Percentiles rank a stretch among this genome's conserved stretches.
Conservation (phyloP, 2,888 invertebrate genomes). For the Drosophila hamatofila region DNA sequence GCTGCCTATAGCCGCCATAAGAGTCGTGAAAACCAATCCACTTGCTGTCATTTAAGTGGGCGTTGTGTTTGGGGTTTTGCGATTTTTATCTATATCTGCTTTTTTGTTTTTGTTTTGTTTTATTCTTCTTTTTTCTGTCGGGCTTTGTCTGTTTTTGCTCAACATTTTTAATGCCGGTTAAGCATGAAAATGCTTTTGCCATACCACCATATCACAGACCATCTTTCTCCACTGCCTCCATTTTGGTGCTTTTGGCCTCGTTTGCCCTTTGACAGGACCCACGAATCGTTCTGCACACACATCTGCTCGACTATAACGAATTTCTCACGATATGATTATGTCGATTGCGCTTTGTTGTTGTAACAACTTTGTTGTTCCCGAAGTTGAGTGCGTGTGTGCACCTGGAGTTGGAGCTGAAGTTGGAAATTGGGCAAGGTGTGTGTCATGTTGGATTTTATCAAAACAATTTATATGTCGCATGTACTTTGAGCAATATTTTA, state of each 20-base stretch:
- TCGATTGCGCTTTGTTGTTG: conserved; percentile 71
- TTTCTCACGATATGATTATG: conserved; percentile 85
- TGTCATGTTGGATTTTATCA: conserved; percentile 61
- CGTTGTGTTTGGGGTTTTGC: conserved; percentile 48
- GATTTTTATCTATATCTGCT: conserved; percentile 66
- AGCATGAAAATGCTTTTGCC: conserved; percentile 80
- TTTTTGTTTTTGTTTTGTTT: conserved; percentile 28
- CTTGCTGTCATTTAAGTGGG: conserved; percentile 58
- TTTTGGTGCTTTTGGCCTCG: conserved; percentile 37
- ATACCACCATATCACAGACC: conserved; percentile 20
- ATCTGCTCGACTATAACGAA: conserved; percentile 82
- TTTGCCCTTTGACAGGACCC: conserved; percentile 70
- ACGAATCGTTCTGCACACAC: conserved; percentile 52
- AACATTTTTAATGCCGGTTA: conserved; percentile 80
- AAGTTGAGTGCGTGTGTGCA: conserved; percentile 23
- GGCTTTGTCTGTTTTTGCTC: conserved; percentile 56
- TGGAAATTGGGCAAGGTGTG: conserved; percentile 61
- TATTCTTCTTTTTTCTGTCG: background rate
- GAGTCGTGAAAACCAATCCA: conserved; percentile 24
- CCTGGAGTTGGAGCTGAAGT: conserved; percentile 16
- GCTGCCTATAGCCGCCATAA: conserved; percentile 13
- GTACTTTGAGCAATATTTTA: conserved; percentile 24
- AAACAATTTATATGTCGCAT: conserved; percentile 50
- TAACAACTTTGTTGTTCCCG: conserved; percentile 55
- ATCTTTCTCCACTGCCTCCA: conserved; percentile 13